These are phyloP conservation scores for Taxidea taxus DNA, from an alignment of 2,113 vertebrate genomes.

Conservation along the genomic window DNA sequence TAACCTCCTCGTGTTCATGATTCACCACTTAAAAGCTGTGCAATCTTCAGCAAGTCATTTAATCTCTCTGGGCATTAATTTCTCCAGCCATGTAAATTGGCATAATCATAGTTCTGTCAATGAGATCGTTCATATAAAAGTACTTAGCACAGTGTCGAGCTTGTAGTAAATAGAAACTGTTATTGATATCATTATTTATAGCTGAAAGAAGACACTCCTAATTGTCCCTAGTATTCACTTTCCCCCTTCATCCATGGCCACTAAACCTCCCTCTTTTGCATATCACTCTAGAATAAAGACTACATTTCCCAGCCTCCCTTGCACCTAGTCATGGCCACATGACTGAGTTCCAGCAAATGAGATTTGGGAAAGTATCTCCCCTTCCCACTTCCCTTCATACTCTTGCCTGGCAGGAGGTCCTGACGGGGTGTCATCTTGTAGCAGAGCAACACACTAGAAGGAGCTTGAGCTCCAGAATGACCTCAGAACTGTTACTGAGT, in stretches of 20 bases:
- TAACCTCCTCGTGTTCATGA: background rate
- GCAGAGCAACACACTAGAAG: background rate
- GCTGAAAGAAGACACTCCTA: background rate
- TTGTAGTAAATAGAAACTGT: background rate
- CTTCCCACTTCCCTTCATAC: background rate
- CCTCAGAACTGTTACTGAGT: background rate
- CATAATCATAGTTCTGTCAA: background rate
- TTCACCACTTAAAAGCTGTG: background rate
- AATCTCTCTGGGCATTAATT: background rate
- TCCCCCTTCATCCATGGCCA: background rate
- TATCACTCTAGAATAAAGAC: background rate
- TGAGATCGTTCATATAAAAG: background rate
- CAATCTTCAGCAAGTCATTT: background rate
- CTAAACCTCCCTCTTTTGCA: background rate
- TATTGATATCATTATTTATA: background rate
- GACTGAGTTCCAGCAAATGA: background rate
- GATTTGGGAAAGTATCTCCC: background rate
- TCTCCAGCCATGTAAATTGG: background rate
- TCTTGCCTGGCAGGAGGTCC: background rate
- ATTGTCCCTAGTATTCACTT: background rate
- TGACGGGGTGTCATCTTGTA: background rate
- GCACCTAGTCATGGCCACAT: background rate
- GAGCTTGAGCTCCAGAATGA: background rate
- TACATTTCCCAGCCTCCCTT: background rate
- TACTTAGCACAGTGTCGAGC: background rate